Percentiles rank a stretch among this genome's conserved stretches.
Evolutionary conservation across 2,888 invertebrate species (phyloP).

Genomic region (Aspidiotus destructor): DNA sequence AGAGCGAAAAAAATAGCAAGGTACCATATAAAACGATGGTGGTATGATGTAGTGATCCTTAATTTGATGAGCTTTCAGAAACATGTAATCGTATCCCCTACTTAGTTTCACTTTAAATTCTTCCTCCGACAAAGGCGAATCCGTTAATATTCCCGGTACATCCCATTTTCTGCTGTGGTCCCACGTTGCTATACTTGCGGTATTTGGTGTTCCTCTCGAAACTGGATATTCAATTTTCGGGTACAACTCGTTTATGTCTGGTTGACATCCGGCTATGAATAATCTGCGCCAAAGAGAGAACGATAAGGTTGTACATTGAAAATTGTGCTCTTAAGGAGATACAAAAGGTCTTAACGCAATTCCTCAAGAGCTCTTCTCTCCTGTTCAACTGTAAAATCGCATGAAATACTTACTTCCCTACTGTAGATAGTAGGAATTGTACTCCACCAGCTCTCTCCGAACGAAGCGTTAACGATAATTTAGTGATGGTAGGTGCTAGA

Average conservation of each 20-base stretch:
- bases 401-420: conserved; percentile 51
- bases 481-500: conserved; percentile 48
- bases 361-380: no score
- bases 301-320: no score
- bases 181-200: conserved; percentile 74
- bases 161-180: conserved; percentile 71
- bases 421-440: conserved; percentile 50
- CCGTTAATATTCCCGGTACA: conserved; percentile 50
- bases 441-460: conserved; percentile 44
- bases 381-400: background rate
- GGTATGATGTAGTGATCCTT: conserved; percentile 24
- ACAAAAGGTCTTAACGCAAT: background rate
- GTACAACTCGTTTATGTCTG: conserved; percentile 64
- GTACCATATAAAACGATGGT: conserved; percentile 27
- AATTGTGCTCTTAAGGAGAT: no score
- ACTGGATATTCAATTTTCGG: conserved; percentile 70
- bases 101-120: conserved; percentile 20
- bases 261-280: conserved; percentile 65
- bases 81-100: conserved; percentile 25
- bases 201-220: conserved; percentile 71
- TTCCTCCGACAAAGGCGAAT: conserved; percentile 22
- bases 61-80: conserved; percentile 20
- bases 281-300: conserved; percentile 43
- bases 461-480: conserved; percentile 65
- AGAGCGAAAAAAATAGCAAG: conserved; percentile 40